Evolutionary conservation across 2,888 invertebrate species (phyloP), one percentile per base, ranked within the genome.

Genomic region (Diaphora mendica): DNA sequence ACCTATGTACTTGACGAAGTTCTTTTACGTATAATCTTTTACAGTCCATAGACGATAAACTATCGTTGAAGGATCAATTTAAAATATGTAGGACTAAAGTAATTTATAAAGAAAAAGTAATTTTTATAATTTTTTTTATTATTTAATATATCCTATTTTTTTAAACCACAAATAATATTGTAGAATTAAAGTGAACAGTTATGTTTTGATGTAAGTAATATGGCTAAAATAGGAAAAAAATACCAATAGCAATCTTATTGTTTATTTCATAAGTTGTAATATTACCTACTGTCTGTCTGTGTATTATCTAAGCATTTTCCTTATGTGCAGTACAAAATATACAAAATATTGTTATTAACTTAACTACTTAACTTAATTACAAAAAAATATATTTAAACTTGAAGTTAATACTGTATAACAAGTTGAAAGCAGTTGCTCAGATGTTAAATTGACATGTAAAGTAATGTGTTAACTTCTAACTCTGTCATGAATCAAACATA

Each of bases 1-100:
- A 55, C n/a, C n/a, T n/a, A n/a, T n/a, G n/a, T n/a, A n/a, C 39
- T 77, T 66, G 68, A 35, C 17, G 39, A 71, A 71, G 64, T 62
- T 42, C 17, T 62, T 62, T 13, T 17, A 15, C 20, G 9, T 30
- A 20, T 69, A 70, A 42, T 70, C 15, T 62, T 62, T 51, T 42
- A 26, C 23, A 26, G 39, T 1, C 23, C 39, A 69, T 5, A 8
- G 20, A 42, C 4, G 39, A 26, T 64, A 65, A 64, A 35, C 3
- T 11, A 9, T n/a, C n/a, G 55, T 39, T 35, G 4, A 35, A 51
- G 35, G 59, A 39, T 68, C 55, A 23, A 30, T 26, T 30, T 15
- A 26, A 59, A 30, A 30, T 62, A n/a, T n/a, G n/a, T n/a, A n/a
- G n/a, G n/a, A n/a, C n/a, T n/a, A n/a, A 30, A 15, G 30, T 62